Evolutionary conservation across 2,888 invertebrate species (phyloP), one percentile per base, ranked within the genome.

Genomic region (Cryptosula pallasiana): DNA sequence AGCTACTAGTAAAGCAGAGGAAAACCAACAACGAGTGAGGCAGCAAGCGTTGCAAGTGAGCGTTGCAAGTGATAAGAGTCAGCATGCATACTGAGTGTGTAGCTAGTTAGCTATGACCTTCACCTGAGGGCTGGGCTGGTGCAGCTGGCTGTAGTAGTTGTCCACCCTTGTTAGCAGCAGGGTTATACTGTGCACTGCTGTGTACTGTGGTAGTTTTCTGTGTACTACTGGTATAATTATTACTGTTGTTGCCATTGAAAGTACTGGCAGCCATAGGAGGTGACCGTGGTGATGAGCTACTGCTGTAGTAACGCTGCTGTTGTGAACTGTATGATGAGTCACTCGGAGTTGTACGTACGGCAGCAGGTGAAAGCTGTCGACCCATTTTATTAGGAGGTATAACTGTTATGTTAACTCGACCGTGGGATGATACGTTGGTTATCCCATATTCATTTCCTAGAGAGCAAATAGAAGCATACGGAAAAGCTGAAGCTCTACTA

Each of bases 381-480:
- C 63, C 63, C 63, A 63, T 20, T 32, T 63, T 63, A 27, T 54
- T 70, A 25, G 70, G 70, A 9, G 70, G 70, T 20, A 70, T 70
- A 16, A 70, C 55, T n/a, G 70, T 70, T 9, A 70, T 70, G 29
- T 70, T 54, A 9, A 70, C 70, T 36, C 55, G 34, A 45, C 70
- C 70, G 32, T 54, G 35, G 25, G 70, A 70, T 3, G 70, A 70
- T 3, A 70, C 70, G 23, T 70, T 70, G 5, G 70, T 70, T 9
- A 70, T 54, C 16, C 70, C 70, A 36, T 54, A 70, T 25, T 54
- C 70, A 29, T 54, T 70, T 36, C 70, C 70, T 70, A 32, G 16
- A 57, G 57, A 5, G 57, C 57, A 57, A 25, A 57, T 13, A 57
- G n/a, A 45, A 25, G 57, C 57, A 57, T 57, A 57, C 57, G 5